Percentiles rank a stretch among this genome's conserved stretches.
Conservation (phyloP, 2,797 vertebrate genomes). For the Bradypus variegatus region DNA sequence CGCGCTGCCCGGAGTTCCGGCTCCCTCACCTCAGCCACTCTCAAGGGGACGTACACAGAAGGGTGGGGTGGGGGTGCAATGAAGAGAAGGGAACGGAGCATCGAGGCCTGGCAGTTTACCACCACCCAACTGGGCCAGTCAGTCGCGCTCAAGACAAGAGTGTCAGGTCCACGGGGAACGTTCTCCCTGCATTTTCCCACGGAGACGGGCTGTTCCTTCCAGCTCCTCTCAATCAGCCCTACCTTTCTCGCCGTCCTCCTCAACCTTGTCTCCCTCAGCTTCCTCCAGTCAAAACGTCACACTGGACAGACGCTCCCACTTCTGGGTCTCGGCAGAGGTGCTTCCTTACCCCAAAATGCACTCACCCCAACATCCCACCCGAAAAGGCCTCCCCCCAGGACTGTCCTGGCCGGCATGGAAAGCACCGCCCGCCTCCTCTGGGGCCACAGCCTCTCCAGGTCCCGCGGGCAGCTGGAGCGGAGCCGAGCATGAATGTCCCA, state of each 20-base stretch:
- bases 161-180: neutral
- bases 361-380: neutral
- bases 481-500: no score
- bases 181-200: neutral
- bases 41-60: neutral
- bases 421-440: no score
- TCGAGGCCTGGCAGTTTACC: neutral
- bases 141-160: neutral
- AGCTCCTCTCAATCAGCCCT: neutral
- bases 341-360: neutral
- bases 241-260: neutral
- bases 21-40: neutral
- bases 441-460: neutral
- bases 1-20: no score
- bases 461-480: no score
- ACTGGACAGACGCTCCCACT: neutral
- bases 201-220: neutral
- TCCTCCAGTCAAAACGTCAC: accelerated
- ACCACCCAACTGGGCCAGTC: no score
- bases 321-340: no score
- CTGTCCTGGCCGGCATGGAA: no score
- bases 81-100: neutral
- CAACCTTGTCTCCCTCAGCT: accelerated
- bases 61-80: accelerated
- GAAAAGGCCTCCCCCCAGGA: neutral